Percentiles rank a stretch among this genome's conserved stretches.
Conservation (phyloP, 2,113 vertebrate genomes). For the Anoplopoma fimbria region DNA sequence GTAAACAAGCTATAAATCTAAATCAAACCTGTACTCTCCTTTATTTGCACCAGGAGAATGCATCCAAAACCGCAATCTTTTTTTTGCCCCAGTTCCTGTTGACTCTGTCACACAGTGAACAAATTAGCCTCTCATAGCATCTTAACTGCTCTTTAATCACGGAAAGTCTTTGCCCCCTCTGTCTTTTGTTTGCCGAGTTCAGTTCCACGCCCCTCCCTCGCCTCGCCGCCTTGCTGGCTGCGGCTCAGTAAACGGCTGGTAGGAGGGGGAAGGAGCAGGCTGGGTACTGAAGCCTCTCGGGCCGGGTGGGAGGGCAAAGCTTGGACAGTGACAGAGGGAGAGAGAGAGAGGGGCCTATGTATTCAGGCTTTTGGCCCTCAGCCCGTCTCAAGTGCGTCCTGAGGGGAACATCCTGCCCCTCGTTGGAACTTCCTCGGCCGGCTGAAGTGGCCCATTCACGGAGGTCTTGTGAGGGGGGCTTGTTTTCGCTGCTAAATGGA, state of each 20-base stretch:
- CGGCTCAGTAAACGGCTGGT: conserved; percentile 48
- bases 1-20: not conserved
- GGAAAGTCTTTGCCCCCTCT: conserved; percentile 50
- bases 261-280: conserved; percentile 28
- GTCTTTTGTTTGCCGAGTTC: conserved; percentile 63
- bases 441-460: conserved; percentile 80
- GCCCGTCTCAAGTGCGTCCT: conserved; percentile 76
- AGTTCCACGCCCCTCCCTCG: conserved; percentile 60
- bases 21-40: not conserved
- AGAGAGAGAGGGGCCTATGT: conserved; percentile 67
- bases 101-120: conserved; percentile 62
- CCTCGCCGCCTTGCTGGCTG: conserved; percentile 60
- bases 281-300: conserved; percentile 28
- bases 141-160: conserved; percentile 70
- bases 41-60: conserved; percentile 39
- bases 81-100: conserved; percentile 59
- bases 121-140: conserved; percentile 68
- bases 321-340: conserved; percentile 61
- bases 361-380: conserved; percentile 63
- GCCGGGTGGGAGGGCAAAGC: conserved; percentile 60
- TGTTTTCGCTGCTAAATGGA: conserved; percentile 79
- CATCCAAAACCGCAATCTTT: conserved; percentile 24
- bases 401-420: conserved; percentile 82
- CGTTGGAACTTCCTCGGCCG: conserved; percentile 70
- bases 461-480: conserved; percentile 70